Percentiles rank a stretch among this genome's conserved stretches.
phyloP scores from a whole-genome alignment of 2,797 vertebrate genomes.

The Chromobotia macracanthus region DNA sequence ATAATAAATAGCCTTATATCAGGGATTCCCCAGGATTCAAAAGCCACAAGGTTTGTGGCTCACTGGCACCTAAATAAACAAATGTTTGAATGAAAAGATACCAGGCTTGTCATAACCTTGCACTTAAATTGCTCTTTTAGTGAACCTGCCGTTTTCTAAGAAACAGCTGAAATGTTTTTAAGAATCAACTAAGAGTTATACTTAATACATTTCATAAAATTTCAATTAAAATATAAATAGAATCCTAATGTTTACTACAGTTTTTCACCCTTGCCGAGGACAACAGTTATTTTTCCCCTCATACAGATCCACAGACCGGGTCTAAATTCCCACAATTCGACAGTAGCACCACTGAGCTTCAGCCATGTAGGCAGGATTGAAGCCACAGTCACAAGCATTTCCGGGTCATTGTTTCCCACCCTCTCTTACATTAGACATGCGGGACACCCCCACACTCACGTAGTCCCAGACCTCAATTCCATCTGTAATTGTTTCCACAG shows the following conservation, averaged over 20 bases:
- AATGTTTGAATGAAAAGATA: conserved; percentile 25
- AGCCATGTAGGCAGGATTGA: conserved; percentile 31
- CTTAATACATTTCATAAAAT: conserved; percentile 60
- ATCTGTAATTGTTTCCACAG: conserved; percentile 18
- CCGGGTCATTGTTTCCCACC: conserved; percentile 28
- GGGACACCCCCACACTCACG: conserved; percentile 39
- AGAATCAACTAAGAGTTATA: conserved; percentile 23
- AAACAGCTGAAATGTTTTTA: conserved; percentile 16
- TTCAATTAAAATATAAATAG: conserved; percentile 59
- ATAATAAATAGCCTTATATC: conserved; percentile 63
- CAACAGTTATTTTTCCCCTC: conserved; percentile 34
- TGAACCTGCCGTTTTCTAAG: conserved; percentile 15
- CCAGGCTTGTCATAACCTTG: conserved; percentile 21
- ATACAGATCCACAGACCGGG: conserved; percentile 31
- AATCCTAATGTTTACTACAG: conserved; percentile 49
- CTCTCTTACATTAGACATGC: conserved; percentile 33
- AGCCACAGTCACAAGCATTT: conserved; percentile 39
- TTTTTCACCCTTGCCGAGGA: conserved; percentile 36
- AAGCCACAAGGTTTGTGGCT: conserved; percentile 29
- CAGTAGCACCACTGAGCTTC: conserved; percentile 16
- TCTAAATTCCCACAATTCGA: conserved; percentile 3
- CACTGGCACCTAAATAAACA: conserved; percentile 38
- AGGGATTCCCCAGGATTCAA: conserved; percentile 35
- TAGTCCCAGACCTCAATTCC: conserved; percentile 47
- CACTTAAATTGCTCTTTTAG: conserved; percentile 4